Percentiles rank a stretch among this genome's conserved stretches.
phyloP scores from a whole-genome alignment of 2,888 invertebrate genomes.

The Sipha maydis region DNA sequence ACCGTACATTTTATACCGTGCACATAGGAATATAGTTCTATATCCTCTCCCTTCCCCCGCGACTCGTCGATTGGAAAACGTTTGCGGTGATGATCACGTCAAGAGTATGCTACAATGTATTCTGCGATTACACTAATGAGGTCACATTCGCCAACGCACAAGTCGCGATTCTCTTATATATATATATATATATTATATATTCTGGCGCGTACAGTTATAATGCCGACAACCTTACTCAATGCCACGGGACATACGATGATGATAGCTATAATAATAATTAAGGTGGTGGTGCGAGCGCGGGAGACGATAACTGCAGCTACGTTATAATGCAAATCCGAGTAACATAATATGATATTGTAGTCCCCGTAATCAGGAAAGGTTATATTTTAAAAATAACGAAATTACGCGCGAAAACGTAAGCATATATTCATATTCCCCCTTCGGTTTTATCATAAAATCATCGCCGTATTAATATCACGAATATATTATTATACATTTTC shows the following conservation, averaged over 20 bases:
- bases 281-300: background rate
- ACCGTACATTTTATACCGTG: no score
- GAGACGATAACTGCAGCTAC: background rate
- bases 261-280: background rate
- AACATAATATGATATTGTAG: no score
- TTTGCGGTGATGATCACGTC: constrained; percentile 30
- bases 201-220: constrained; percentile 26
- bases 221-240: constrained; percentile 42
- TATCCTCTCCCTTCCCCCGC: no score
- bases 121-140: background rate
- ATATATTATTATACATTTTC: background rate
- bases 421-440: background rate
- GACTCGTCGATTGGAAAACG: background rate
- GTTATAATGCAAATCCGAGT: no score
- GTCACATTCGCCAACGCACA: background rate
- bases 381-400: background rate
- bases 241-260: constrained; percentile 1
- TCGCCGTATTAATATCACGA: background rate
- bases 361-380: no score
- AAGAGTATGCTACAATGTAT: background rate
- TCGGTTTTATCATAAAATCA: background rate
- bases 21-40: no score
- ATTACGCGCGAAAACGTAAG: background rate
- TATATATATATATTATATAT: background rate
- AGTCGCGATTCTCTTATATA: background rate